Conservation (phyloP, 2,113 vertebrate species). For the Eulemur rufifrons region DNA sequence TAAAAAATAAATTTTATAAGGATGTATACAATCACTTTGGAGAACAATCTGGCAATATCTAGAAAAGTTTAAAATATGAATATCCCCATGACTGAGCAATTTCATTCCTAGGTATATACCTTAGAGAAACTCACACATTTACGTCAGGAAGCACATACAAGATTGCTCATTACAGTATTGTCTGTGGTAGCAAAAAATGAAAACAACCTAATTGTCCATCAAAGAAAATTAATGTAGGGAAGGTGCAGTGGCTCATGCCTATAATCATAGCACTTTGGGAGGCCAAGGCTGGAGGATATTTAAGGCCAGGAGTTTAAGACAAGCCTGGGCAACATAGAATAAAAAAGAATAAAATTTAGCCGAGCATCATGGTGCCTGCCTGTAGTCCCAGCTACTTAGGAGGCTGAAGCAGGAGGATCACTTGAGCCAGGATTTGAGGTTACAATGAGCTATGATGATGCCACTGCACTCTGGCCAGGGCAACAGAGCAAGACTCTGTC, state of each 20-base stretch:
- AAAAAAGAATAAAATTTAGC: background rate
- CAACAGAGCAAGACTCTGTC: background rate
- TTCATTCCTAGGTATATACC: background rate
- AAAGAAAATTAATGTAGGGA: background rate
- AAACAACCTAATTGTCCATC: background rate
- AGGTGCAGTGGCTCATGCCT: background rate
- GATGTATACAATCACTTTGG: background rate
- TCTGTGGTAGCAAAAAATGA: background rate
- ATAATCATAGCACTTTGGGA: background rate
- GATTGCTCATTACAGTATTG: background rate
- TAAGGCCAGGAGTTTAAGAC: background rate
- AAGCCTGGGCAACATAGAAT: background rate
- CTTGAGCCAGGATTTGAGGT: background rate
- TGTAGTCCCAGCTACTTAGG: background rate
- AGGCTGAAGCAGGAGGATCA: background rate
- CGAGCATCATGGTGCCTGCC: background rate
- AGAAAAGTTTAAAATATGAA: conserved; percentile 1
- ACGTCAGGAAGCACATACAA: background rate
- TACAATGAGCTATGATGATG: background rate
- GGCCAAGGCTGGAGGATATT: background rate
- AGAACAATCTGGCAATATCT: background rate
- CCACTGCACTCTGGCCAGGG: background rate
- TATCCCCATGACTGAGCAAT: background rate
- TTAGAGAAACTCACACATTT: background rate
- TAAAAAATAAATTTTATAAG: conserved; percentile 36